phyloP scores from a whole-genome alignment of 64 coral and sea anemone species.

The Hydrozoanthus tunicans region DNA sequence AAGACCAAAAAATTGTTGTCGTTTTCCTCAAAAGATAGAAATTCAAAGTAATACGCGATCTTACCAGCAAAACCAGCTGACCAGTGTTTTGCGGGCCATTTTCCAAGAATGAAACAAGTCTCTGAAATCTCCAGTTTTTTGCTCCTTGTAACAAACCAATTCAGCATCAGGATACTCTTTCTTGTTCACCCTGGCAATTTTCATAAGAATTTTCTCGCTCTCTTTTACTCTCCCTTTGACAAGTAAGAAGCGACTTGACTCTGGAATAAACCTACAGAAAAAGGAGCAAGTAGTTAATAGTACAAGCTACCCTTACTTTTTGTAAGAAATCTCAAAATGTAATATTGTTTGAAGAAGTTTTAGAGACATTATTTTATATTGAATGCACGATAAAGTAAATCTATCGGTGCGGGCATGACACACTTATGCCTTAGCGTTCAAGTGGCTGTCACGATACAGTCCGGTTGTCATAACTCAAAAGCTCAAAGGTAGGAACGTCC shows the following conservation, averaged over 20 bases:
- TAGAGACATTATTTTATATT: neutral
- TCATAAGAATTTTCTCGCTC: slow-evolving; percentile 25
- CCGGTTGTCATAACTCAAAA: too few species aligned
- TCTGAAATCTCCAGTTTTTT: slow-evolving; percentile 45
- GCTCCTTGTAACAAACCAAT: slow-evolving; percentile 46
- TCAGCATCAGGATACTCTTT: slow-evolving; percentile 57
- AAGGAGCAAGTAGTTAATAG: too few species aligned
- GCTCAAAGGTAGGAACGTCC: too few species aligned
- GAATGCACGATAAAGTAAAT: too few species aligned
- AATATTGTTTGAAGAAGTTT: neutral
- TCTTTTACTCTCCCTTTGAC: slow-evolving; percentile 47
- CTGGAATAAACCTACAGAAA: slow-evolving; percentile 61
- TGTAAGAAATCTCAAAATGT: neutral
- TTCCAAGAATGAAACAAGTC: slow-evolving; percentile 67
- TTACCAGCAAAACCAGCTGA: slow-evolving; percentile 35
- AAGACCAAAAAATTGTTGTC: too few species aligned
- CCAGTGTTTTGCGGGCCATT: slow-evolving; percentile 66
- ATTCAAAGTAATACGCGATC: neutral
- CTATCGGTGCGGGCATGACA: too few species aligned
- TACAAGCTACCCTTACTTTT: too few species aligned
- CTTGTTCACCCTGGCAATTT: slow-evolving; percentile 63
- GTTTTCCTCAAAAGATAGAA: neutral
- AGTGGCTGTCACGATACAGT: too few species aligned
- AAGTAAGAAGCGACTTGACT: slow-evolving; percentile 66
- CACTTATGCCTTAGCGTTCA: too few species aligned